These are phyloP conservation scores for Hippocampus mohnikei DNA, from an alignment of 2,113 vertebrate species.

Conservation along the genomic window DNA sequence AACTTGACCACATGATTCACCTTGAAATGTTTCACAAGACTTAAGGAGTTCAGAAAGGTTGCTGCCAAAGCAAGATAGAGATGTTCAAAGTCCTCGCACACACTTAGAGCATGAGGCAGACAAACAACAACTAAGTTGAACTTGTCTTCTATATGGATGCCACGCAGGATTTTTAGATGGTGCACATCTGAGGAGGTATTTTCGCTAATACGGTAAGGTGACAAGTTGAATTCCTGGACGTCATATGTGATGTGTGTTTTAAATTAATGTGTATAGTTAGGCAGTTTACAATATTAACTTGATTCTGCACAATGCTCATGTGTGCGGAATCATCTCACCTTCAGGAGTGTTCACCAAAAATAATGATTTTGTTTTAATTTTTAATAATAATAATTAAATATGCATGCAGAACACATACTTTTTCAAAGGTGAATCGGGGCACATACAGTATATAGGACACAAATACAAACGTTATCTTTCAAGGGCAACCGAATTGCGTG, in stretches of 20 bases:
- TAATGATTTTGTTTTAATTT: background rate
- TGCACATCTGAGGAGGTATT: background rate
- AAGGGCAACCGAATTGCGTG: too few relatives aligned
- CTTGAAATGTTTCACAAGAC: constrained; percentile 41
- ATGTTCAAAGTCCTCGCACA: constrained; percentile 59
- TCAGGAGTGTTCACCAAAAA: background rate
- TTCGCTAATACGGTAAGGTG: background rate
- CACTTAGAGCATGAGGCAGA: constrained; percentile 19
- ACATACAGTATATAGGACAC: too few relatives aligned
- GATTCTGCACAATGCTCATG: background rate
- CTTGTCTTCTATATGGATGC: constrained; percentile 11
- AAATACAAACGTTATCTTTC: too few relatives aligned
- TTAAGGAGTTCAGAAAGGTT: constrained; percentile 50
- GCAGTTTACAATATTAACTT: background rate
- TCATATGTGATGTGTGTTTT: background rate
- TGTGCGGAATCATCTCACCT: background rate
- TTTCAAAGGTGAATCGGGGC: background rate
- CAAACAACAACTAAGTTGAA: constrained; percentile 12
- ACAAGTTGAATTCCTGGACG: background rate
- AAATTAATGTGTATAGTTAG: background rate
- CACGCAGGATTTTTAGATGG: background rate
- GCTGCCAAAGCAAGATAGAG: constrained; percentile 49
- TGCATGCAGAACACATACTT: too few relatives aligned
- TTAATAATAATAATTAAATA: too few relatives aligned
- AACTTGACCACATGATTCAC: constrained; percentile 16